Base-by-base conservation (phyloP, 1,140 invertebrate genomes). In the Drosophila sproati region DNA sequence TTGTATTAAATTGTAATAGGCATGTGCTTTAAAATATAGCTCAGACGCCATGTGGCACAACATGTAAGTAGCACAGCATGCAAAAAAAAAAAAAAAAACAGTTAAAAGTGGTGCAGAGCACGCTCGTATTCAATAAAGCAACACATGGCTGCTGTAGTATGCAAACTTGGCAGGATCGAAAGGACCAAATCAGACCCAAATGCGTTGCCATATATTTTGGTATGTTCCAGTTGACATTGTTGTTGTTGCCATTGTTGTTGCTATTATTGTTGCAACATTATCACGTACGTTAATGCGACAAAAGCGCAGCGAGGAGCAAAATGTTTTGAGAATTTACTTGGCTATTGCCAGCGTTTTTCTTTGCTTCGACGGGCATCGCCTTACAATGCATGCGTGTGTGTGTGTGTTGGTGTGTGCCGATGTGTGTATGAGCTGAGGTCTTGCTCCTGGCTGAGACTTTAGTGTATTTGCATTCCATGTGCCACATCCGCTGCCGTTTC, bases 201-300 rank as follows among this genome's bases (percentile, higher is more conserved):
- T 69, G 63, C 20, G 39, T 35, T 31, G 8, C 4, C 45, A 43
- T 43, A 35, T 41, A 35, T 69, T 48, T 45, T 51, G 31, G 31
- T 35, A 12, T 60, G 6, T 68, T 51, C 31, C n/a, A 47, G 35
- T 59, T 50, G 57, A 37, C 37, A 32, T 60, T 37, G 6, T 52
- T 20, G 20, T 37, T 62, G 12, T 45, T 67, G 10, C 8, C 43
- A 34, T 45, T 43, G 45, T 60, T 35, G 31, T 71, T 81, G 54
- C 71, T 67, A 60, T 59, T 59, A 6, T 50, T 61, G 28, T 41
- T 48, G 35, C 41, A 66, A 73, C 64, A 73, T 77, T 82, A 91
- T 87, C 87, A 90, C 87, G 87, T 90, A 87, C 82, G 74, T 80
- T 90, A 90, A 90, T 90, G 87, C 87, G 88, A 91, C 88, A 91